Conservation (phyloP, 2,113 vertebrate genomes). For the Strix uralensis region DNA sequence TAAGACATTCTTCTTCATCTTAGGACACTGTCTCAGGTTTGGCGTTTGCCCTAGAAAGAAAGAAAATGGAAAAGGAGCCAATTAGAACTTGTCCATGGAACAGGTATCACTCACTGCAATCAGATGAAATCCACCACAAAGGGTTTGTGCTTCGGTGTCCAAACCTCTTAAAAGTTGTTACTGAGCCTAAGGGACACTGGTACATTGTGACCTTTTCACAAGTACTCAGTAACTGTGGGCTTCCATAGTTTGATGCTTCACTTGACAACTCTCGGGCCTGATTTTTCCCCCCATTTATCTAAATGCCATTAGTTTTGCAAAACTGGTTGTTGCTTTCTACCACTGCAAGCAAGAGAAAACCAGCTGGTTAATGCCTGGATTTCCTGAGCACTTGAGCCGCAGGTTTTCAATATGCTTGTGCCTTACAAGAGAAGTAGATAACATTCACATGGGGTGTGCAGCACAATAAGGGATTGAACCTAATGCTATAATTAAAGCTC, state of each 20-base stretch:
- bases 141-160: background rate
- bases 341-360: background rate
- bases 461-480: background rate
- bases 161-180: background rate
- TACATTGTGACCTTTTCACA: accelerated
- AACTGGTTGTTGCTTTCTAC: background rate
- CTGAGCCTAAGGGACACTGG: background rate
- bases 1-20: background rate
- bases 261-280: background rate
- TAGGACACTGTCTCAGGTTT: background rate
- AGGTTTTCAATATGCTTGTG: background rate
- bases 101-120: background rate
- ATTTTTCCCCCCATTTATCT: background rate
- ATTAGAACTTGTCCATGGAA: background rate
- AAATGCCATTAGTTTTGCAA: background rate
- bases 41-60: background rate
- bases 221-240: background rate
- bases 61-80: background rate
- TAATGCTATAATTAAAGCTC: background rate
- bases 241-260: background rate
- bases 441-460: no score
- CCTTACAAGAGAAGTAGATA: background rate
- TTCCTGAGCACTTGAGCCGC: background rate
- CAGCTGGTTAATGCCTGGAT: background rate
- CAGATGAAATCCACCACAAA: background rate